These are phyloP conservation scores for Lithophane ornitopus DNA, from an alignment of 2,888 invertebrate species.

Conservation along the genomic window DNA sequence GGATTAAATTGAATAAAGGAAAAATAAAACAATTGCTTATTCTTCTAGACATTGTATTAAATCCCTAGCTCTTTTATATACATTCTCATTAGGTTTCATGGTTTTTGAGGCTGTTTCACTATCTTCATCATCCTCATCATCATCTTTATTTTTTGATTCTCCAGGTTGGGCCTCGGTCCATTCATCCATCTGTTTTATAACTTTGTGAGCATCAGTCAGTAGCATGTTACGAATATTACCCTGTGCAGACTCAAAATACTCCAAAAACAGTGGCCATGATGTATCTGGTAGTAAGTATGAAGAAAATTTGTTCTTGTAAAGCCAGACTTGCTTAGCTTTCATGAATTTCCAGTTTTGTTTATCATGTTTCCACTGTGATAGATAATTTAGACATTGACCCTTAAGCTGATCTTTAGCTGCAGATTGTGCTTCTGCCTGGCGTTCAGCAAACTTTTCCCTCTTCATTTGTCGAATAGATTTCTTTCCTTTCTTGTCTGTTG, in stretches of 20 bases:
- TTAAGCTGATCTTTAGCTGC: constrained; percentile 90
- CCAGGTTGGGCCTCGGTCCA: constrained; percentile 83
- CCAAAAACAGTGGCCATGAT: constrained; percentile 92
- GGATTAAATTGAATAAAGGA: constrained; percentile 70
- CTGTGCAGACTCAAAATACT: constrained; percentile 93
- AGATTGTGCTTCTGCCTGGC: constrained; percentile 89
- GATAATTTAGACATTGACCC: constrained; percentile 92
- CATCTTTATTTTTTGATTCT: constrained; percentile 72
- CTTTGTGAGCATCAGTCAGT: constrained; percentile 91
- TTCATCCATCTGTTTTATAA: constrained; percentile 91
- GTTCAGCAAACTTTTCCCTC: constrained; percentile 91
- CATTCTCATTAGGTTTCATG: constrained; percentile 82
- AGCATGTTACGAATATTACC: constrained; percentile 92
- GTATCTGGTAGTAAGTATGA: constrained; percentile 90
- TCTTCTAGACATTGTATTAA: constrained; percentile 92
- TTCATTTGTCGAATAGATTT: constrained; percentile 93
- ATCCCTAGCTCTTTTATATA: constrained; percentile 92
- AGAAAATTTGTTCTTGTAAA: constrained; percentile 93
- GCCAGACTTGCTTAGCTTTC: constrained; percentile 94
- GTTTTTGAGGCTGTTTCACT: constrained; percentile 66
- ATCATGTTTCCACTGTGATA: constrained; percentile 94
- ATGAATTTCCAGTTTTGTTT: constrained; percentile 94
- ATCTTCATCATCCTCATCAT: constrained; percentile 70
- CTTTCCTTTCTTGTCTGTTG: constrained; percentile 83
- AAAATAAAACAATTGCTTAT: constrained; percentile 76